Percentiles rank a stretch among this genome's conserved stretches.
phyloP scores from a whole-genome alignment of 37 sponge, comb jelly and placozoan species.

The Dysidea cf. avara region DNA sequence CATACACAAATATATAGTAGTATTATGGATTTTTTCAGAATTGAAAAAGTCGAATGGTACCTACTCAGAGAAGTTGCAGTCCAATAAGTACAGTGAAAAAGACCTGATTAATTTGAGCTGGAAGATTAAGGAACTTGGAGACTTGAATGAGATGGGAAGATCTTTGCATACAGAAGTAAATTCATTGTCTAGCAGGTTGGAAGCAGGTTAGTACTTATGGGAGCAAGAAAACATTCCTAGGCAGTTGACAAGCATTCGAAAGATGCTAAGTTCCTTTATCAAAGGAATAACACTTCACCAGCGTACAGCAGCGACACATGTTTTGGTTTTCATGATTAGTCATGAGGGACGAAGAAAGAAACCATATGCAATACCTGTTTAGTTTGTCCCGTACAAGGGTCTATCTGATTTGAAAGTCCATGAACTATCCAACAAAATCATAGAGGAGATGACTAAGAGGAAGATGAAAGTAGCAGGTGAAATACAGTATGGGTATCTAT shows the following conservation, averaged over 20 bases:
- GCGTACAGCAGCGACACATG: neutral
- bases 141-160: too few relatives aligned
- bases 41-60: too few relatives aligned
- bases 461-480: too few relatives aligned
- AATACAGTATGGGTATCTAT: neutral
- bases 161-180: too few relatives aligned
- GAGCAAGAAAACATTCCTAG: neutral
- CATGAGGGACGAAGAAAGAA: neutral
- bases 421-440: neutral
- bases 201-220: too few relatives aligned
- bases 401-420: neutral
- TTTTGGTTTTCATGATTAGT: neutral
- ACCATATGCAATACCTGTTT: neutral
- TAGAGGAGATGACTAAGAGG: neutral
- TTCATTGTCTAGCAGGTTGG: too few relatives aligned
- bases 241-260: neutral
- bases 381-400: neutral
- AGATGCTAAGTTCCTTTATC: neutral
- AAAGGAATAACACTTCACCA: neutral
- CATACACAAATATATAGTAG: too few relatives aligned
- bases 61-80: too few relatives aligned
- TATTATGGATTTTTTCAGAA: too few relatives aligned
- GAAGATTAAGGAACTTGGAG: too few relatives aligned
- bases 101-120: too few relatives aligned
- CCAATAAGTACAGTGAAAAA: too few relatives aligned